Conservation (phyloP, 2,888 invertebrate genomes). For the Pterobdella sp. region DNA sequence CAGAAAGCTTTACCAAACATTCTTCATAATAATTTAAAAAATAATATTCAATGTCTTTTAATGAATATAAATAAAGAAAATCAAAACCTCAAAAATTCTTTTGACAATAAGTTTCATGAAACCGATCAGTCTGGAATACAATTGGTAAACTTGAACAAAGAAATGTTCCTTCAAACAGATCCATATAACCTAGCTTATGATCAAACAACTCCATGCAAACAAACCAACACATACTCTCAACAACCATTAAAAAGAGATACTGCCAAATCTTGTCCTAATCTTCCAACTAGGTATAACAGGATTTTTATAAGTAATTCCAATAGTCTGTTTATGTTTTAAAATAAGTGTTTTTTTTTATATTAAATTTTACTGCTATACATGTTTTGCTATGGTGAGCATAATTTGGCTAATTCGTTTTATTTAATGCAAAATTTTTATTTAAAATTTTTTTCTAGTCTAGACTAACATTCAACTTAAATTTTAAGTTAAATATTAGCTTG, state of each 20-base stretch:
- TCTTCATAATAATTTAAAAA: neutral
- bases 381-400: too few relatives aligned
- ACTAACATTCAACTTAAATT: too few relatives aligned
- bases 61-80: neutral
- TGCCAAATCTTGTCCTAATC: neutral
- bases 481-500: too few relatives aligned
- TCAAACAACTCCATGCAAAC: neutral
- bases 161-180: neutral
- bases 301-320: neutral
- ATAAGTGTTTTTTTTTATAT: too few relatives aligned
- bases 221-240: neutral
- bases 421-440: neutral
- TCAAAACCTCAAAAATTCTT: neutral
- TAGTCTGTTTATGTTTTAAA: too few relatives aligned
- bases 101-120: neutral
- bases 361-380: too few relatives aligned
- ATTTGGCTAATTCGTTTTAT: too few relatives aligned
- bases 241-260: neutral
- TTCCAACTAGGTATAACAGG: neutral
- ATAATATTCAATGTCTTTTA: neutral
- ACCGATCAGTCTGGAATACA: too few relatives aligned
- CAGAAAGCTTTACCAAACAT: neutral
- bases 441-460: too few relatives aligned
- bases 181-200: neutral
- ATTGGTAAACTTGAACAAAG: too few relatives aligned